Evolutionary conservation across 37 sponge, comb jelly and placozoan species (phyloP), one percentile per base, ranked within the genome.

Genomic region (Cliona cf. orientalis): DNA sequence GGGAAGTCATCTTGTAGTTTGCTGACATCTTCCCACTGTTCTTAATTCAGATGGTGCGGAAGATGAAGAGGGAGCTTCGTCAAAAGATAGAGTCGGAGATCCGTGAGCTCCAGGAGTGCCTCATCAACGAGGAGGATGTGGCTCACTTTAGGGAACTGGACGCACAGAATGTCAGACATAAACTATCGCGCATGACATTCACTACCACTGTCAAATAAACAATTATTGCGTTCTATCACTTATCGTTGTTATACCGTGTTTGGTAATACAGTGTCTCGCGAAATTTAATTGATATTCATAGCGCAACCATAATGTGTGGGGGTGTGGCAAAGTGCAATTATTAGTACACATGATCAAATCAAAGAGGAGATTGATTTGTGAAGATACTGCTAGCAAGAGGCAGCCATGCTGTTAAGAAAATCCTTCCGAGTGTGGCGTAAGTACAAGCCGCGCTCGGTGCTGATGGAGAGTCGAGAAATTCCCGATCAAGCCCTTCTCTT

Each of bases 71-170:
- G 5, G 89, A 92, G 65, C 74, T 89, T 11, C 36, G 85, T 58
- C 58, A 74, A 21, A 80, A 60, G 44, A 64, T 89, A 72, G 89
- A 92, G 62, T 34, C 34, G 0, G 93, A 92, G 46, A 68, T 92
- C 22, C 26, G 46, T 17, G 11, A 77, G 44, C 69, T 92, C 26
- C 93, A 92, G 71, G 80, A 69, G 57, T 49, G 41, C 29, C 81
- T 89, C 12, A 75, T 72, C 44, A 66, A 80, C 21, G 93, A 78
- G 31, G 88, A 83, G 26, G 90, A 92, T 57, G 76, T 68, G 38
- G 66, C 80, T 29, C 87, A 92, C 65, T 92, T 89, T 76, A 90
- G 93, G 84, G 70, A 92, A 75, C 76, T 92, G 56, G 93, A 92
- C 59, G 85, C 85, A 28, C 40, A 84, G 31, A 41, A 39, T 2